Conservation (phyloP, 2,888 invertebrate species). For the Acanthosepion lycidas region DNA sequence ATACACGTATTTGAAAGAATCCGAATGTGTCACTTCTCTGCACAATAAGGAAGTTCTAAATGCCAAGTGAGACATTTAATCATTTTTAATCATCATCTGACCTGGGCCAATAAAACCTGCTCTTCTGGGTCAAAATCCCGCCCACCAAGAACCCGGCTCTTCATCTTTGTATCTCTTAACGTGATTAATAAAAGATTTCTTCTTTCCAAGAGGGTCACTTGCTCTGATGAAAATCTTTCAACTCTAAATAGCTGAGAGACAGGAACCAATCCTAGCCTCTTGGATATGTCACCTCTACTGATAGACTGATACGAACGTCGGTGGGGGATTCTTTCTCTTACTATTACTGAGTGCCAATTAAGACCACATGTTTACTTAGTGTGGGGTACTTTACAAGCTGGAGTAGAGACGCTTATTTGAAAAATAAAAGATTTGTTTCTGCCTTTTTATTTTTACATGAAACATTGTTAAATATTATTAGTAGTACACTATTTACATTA, state of each 20-base stretch:
- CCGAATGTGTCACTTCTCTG: background rate
- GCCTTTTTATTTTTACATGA: too few species aligned
- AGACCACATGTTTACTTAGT: slow-evolving; percentile 22
- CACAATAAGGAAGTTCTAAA: background rate
- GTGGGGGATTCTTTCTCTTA: background rate
- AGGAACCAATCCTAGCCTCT: background rate
- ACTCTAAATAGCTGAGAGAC: background rate
- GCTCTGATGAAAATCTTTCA: background rate
- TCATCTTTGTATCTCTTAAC: background rate
- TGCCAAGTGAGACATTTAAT: background rate
- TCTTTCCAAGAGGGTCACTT: background rate
- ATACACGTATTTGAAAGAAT: background rate
- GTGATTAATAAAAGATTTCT: background rate
- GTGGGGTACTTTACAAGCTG: background rate
- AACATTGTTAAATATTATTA: too few species aligned
- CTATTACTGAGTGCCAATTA: background rate
- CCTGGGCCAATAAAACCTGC: background rate
- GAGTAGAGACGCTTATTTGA: background rate
- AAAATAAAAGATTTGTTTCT: background rate
- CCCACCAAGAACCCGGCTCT: background rate
- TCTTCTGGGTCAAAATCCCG: background rate
- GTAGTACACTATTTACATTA: too few species aligned
- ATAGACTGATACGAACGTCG: fast-evolving
- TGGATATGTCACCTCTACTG: background rate
- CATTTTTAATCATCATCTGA: background rate